phyloP scores from a whole-genome alignment of 2,113 vertebrate genomes.

The Tinamus guttatus region DNA sequence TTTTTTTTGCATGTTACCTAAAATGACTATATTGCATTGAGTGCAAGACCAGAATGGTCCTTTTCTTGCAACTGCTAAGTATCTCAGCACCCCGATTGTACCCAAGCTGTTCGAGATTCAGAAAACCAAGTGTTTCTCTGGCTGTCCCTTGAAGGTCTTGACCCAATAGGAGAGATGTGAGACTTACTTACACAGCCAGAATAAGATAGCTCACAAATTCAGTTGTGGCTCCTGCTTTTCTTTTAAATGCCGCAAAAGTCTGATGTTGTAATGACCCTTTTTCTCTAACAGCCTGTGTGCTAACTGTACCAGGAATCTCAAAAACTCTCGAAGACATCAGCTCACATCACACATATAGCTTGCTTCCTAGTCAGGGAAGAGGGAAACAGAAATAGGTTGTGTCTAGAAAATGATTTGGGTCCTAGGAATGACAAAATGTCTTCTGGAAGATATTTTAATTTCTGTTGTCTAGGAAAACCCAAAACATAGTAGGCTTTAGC shows the following conservation, averaged over 20 bases:
- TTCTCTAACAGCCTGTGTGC: neutral
- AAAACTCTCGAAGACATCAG: neutral
- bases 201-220: neutral
- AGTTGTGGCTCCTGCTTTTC: neutral
- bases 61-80: neutral
- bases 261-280: neutral
- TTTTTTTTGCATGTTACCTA: neutral
- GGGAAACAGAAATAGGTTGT: neutral
- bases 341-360: neutral
- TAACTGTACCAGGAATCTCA: neutral
- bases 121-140: neutral
- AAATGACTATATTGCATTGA: neutral
- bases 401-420: neutral
- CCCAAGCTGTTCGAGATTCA: neutral
- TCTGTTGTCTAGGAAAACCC: neutral
- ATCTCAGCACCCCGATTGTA: neutral
- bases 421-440: neutral
- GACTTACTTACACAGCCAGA: neutral
- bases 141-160: neutral
- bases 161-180: accelerated
- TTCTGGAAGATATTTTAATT: neutral
- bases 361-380: neutral
- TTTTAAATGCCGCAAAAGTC: neutral
- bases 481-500: neutral
- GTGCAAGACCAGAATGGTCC: neutral